These are phyloP conservation scores for Gymnocephalus cernua DNA, from an alignment of 2,113 vertebrate species.

Conservation along the genomic window DNA sequence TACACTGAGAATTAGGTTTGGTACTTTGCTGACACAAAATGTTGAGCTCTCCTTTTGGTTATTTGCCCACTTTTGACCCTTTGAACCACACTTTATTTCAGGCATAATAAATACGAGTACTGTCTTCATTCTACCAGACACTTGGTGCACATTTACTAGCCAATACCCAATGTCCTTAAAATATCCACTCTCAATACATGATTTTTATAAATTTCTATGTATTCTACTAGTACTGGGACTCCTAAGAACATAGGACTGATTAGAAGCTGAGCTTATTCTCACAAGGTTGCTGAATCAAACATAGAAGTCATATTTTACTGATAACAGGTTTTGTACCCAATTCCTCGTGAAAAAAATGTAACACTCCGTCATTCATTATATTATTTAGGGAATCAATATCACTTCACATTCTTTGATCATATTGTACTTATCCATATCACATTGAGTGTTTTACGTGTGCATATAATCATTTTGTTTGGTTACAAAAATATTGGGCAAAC, in stretches of 20 bases:
- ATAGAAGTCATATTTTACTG: background rate
- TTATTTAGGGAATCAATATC: background rate
- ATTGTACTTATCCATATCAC: background rate
- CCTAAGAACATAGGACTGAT: background rate
- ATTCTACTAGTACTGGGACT: background rate
- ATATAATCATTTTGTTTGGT: background rate
- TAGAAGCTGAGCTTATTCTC: background rate
- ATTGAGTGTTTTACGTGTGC: constrained; percentile 1
- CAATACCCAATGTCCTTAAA: constrained; percentile 11
- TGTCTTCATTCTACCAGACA: background rate
- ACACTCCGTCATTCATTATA: background rate
- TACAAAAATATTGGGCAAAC: background rate
- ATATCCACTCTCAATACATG: background rate
- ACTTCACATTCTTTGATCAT: background rate
- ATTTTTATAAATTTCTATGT: constrained; percentile 8
- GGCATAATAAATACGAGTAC: background rate
- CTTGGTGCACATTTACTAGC: constrained; percentile 3
- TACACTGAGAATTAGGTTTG: background rate
- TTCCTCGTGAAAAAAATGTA: background rate
- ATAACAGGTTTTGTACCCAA: background rate
- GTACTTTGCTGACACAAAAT: background rate
- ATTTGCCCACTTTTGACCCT: background rate
- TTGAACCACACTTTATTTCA: constrained; percentile 20
- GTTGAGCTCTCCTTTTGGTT: background rate
- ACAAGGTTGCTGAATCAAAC: constrained; percentile 8